phyloP scores from a whole-genome alignment of 2,888 invertebrate species.

The Synergus umbraculus region DNA sequence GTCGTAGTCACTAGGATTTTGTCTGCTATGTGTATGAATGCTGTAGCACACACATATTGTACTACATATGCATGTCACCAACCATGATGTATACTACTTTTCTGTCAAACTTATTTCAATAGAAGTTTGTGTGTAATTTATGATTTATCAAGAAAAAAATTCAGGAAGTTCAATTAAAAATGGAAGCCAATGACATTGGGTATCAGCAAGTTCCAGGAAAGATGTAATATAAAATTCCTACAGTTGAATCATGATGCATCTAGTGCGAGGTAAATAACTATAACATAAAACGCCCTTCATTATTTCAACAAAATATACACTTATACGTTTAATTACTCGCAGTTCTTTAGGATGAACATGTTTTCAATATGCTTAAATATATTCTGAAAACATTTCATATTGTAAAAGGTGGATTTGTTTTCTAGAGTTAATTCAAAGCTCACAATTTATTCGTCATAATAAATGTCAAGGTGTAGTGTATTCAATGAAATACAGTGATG shows the following conservation, averaged over 20 bases:
- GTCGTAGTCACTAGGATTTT: not conserved
- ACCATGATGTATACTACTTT: not conserved
- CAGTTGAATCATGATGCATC: slow-evolving; percentile 26
- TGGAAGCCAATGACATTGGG: slow-evolving; percentile 1
- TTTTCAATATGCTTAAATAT: not conserved
- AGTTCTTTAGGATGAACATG: not conserved
- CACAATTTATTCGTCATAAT: no score
- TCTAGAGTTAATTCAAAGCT: not conserved
- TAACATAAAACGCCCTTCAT: not conserved
- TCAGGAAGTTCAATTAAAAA: slow-evolving; percentile 39
- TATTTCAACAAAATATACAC: not conserved
- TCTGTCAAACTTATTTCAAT: not conserved
- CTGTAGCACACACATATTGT: no score
- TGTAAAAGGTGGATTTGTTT: slow-evolving; percentile 3
- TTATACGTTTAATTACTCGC: not conserved
- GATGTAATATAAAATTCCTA: slow-evolving; percentile 41
- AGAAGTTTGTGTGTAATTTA: not conserved
- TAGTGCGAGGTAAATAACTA: slow-evolving; percentile 32
- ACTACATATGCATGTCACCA: no score
- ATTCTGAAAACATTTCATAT: not conserved
- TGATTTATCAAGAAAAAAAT: slow-evolving; percentile 13
- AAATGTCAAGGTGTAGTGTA: no score
- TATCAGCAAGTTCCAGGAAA: slow-evolving; percentile 3
- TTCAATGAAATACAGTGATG: no score
- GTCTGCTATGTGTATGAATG: no score